phyloP scores from a whole-genome alignment of 37 sponge, comb jelly and placozoan species.

The Crambe crambe region DNA sequence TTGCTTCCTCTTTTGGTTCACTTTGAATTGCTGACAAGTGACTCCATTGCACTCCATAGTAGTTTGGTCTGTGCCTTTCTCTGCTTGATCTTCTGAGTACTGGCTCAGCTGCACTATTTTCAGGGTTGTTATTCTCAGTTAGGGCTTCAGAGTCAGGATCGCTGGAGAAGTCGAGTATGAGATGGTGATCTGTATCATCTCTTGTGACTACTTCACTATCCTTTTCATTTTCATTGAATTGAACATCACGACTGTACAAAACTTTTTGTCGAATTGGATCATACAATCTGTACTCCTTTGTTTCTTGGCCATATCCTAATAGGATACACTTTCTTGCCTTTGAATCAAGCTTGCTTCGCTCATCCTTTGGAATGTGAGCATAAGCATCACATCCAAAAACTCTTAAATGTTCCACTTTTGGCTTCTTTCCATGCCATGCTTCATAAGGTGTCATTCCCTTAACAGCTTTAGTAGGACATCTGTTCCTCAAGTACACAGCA shows the following conservation, averaged over 20 bases:
- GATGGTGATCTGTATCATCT: not conserved
- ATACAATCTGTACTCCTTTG: slow-evolving; percentile 51
- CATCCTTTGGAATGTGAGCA: slow-evolving; percentile 48
- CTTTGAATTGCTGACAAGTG: not conserved
- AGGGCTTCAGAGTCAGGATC: not conserved
- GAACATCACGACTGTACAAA: slow-evolving; percentile 53
- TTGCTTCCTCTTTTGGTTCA: slow-evolving; percentile 28
- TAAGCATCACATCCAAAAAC: slow-evolving; percentile 39
- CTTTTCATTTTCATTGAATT: slow-evolving; percentile 46
- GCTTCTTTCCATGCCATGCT: too few relatives aligned
- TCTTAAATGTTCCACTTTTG: slow-evolving; percentile 24
- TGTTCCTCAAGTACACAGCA: slow-evolving; percentile 37
- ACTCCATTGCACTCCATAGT: not conserved
- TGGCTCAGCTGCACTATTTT: not conserved
- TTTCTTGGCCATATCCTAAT: slow-evolving; percentile 30
- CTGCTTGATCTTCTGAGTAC: slow-evolving; percentile 3
- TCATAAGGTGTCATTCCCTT: too few relatives aligned
- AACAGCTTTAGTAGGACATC: slow-evolving; percentile 69
- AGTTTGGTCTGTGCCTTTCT: not conserved
- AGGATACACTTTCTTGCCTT: slow-evolving; percentile 37
- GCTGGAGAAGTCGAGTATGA: not conserved
- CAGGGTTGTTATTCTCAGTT: not conserved
- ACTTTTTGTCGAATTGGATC: slow-evolving; percentile 22
- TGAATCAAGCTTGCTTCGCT: slow-evolving; percentile 32
- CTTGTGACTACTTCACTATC: not conserved